phyloP scores from a whole-genome alignment of 2,797 vertebrate genomes.

The Xyrichtys novacula region DNA sequence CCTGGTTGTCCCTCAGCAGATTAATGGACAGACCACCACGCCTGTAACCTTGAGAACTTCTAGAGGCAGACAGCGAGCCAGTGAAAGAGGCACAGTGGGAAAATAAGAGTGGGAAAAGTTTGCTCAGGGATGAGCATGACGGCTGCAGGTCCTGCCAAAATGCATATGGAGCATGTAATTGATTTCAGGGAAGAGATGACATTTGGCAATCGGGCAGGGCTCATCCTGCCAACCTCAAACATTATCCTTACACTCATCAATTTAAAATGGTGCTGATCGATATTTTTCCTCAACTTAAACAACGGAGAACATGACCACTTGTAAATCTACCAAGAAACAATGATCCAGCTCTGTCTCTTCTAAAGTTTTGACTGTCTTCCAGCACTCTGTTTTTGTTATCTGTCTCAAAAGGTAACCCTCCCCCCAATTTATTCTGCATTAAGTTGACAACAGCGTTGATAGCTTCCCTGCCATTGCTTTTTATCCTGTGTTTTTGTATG shows the following conservation, averaged over 20 bases:
- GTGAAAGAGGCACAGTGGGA: conserved; percentile 11
- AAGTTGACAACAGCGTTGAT: no score
- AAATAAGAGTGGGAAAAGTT: conserved; percentile 7
- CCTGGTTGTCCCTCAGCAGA: conserved; percentile 36
- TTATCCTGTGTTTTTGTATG: no score
- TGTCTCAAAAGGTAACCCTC: no score
- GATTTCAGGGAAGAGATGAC: conserved; percentile 13
- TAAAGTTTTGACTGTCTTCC: no score
- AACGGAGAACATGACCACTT: not conserved
- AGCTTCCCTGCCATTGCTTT: no score
- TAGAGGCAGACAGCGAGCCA: conserved; percentile 5
- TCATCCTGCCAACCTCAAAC: not conserved
- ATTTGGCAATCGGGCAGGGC: not conserved
- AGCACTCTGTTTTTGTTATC: no score
- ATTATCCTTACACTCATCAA: not conserved
- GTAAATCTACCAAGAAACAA: no score
- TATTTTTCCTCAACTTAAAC: not conserved
- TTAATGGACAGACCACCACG: conserved; percentile 51
- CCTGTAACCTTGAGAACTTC: conserved; percentile 45
- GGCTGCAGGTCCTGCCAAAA: conserved; percentile 25
- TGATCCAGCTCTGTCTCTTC: no score
- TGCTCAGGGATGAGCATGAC: conserved; percentile 24
- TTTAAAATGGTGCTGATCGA: conserved; percentile 6
- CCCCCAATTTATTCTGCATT: no score
- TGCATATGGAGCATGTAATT: conserved; percentile 37